These are phyloP conservation scores for Ericerus pela DNA, from an alignment of 1,140 invertebrate species.

Conservation along the genomic window DNA sequence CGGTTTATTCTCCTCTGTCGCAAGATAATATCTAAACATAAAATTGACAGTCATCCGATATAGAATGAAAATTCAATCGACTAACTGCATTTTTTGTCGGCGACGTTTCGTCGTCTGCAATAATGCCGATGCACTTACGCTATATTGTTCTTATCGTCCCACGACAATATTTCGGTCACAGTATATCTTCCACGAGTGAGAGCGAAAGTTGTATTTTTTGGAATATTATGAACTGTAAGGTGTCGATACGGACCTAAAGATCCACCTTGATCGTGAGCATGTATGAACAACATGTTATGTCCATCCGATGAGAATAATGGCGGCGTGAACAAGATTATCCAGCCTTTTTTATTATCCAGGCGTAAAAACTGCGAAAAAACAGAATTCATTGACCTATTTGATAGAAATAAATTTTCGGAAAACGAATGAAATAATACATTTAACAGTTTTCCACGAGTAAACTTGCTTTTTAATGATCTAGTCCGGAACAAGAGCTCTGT, in stretches of 20 bases:
- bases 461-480: no score
- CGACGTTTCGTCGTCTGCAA: background rate
- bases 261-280: conserved; percentile 43
- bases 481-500: no score
- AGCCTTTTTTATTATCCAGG: conserved; percentile 41
- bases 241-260: conserved; percentile 47
- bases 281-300: conserved; percentile 38
- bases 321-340: conserved; percentile 48
- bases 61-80: background rate
- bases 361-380: conserved; percentile 24
- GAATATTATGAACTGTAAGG: conserved; percentile 38
- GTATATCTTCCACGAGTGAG: conserved; percentile 58
- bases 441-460: no score
- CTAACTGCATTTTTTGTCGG: background rate
- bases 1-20: conserved; percentile 36
- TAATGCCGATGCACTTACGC: background rate
- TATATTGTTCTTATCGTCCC: conserved; percentile 46
- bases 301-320: conserved; percentile 42
- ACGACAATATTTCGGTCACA: conserved; percentile 61
- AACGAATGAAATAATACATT: background rate
- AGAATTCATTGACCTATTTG: background rate
- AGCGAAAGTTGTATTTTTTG: conserved; percentile 30
- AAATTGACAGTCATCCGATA: background rate
- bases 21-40: conserved; percentile 47
- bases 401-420: conserved; percentile 8